Evolutionary conservation across 2,888 invertebrate species (phyloP).

Genomic region (Cantharis nigra): DNA sequence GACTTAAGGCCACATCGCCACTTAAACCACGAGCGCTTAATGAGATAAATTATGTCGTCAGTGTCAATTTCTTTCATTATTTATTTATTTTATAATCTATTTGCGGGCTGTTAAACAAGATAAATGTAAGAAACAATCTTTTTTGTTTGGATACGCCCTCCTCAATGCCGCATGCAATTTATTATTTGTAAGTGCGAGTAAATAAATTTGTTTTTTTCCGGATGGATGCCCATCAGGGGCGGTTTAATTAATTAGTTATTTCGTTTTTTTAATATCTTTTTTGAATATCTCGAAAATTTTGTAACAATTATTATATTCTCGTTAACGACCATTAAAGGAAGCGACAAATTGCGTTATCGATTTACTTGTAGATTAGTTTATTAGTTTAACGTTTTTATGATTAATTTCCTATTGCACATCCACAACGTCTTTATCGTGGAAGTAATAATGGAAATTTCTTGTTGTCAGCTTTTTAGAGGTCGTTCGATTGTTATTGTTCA

Average conservation of each 20-base stretch:
- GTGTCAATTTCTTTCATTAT: background rate
- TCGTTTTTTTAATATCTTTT: background rate
- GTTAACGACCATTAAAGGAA: background rate
- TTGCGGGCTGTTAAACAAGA: background rate
- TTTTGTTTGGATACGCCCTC: background rate
- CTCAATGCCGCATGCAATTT: background rate
- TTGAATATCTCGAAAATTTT: background rate
- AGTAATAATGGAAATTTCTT: background rate
- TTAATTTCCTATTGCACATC: background rate
- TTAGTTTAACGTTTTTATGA: background rate
- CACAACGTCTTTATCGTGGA: background rate
- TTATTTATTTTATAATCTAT: background rate
- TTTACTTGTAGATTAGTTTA: background rate
- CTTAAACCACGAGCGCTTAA: background rate
- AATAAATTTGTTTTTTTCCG: conserved; percentile 4
- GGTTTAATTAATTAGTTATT: conserved; percentile 8
- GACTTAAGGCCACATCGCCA: background rate
- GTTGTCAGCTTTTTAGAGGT: background rate
- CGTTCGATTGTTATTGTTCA: background rate
- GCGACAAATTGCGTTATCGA: background rate
- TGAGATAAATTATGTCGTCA: background rate
- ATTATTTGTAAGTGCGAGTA: background rate
- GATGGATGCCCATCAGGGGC: conserved; percentile 4
- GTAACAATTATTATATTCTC: background rate
- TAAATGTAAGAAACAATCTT: background rate